Evolutionary conservation across 2,888 invertebrate genomes (phyloP).

Genomic region (Habroteleia sp.): DNA sequence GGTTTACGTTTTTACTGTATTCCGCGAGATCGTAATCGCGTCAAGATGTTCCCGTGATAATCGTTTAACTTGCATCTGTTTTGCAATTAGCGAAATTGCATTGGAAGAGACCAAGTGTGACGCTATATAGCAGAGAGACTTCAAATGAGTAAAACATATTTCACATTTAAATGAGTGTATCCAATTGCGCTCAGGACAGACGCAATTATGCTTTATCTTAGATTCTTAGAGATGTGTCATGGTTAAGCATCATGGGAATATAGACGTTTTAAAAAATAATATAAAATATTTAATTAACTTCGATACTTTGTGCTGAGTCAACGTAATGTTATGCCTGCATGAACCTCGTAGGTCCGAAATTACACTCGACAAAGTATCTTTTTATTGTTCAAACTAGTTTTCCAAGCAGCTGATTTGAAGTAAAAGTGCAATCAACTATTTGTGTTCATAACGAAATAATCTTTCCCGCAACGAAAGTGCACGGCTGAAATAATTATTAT

Average conservation of each 20-base stretch:
- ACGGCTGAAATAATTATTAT: constrained; percentile 5
- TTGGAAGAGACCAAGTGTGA: constrained; percentile 43
- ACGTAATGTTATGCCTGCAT: neutral
- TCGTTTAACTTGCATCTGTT: constrained; percentile 25
- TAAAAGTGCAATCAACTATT: no score
- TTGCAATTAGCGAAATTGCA: constrained; percentile 52
- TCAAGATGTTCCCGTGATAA: constrained; percentile 30
- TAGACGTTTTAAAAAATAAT: constrained; percentile 18
- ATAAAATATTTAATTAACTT: constrained; percentile 36
- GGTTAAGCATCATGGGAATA: constrained; percentile 39
- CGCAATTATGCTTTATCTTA: constrained; percentile 43
- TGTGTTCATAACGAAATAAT: neutral
- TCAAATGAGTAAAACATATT: constrained; percentile 39
- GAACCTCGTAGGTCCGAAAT: neutral
- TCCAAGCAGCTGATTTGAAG: no score
- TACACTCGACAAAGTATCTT: neutral
- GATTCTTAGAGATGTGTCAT: constrained; percentile 39
- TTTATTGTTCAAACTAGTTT: no score
- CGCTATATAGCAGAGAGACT: constrained; percentile 28
- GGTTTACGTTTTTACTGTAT: constrained; percentile 43
- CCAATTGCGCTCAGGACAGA: constrained; percentile 30
- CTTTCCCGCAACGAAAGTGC: constrained; percentile 8
- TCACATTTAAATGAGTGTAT: constrained; percentile 44
- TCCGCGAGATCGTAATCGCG: constrained; percentile 28
- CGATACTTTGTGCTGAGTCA: constrained; percentile 9